Percentiles rank a stretch among this genome's conserved stretches.
These are phyloP conservation scores for Bambusicola thoracicus DNA, from an alignment of 2,113 vertebrate species.

Conservation along the genomic window DNA sequence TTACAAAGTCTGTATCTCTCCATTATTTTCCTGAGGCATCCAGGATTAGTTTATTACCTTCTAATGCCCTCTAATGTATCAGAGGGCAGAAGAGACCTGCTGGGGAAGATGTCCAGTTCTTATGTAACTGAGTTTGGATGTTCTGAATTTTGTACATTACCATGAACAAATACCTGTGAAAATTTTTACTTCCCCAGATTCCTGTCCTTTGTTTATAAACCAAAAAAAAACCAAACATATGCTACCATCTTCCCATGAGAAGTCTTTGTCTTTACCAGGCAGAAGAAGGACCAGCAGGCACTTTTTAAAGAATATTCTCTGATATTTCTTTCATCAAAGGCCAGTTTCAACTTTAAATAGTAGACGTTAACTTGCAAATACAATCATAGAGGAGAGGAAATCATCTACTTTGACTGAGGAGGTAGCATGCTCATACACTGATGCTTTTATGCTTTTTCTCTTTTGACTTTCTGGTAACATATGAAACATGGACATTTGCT, in stretches of 20 bases:
- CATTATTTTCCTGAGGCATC: too few relatives aligned
- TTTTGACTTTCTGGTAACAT: not conserved
- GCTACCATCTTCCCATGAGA: not conserved
- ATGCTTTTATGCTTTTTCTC: not conserved
- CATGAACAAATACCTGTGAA: not conserved
- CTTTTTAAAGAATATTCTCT: not conserved
- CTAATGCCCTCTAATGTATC: not conserved
- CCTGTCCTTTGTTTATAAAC: not conserved
- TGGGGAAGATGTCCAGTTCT: not conserved
- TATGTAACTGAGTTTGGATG: not conserved
- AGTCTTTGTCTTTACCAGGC: not conserved
- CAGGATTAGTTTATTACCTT: too few relatives aligned
- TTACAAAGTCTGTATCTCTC: too few relatives aligned
- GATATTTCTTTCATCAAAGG: not conserved
- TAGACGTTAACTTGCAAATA: not conserved
- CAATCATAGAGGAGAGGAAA: not conserved
- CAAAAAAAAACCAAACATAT: rapidly evolving
- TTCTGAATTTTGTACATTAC: not conserved
- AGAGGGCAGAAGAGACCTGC: not conserved
- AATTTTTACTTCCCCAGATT: not conserved
- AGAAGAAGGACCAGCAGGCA: not conserved
- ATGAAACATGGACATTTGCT: not conserved
- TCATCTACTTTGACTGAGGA: not conserved
- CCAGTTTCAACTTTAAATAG: not conserved
- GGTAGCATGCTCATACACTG: not conserved